Percentiles rank a stretch among this genome's conserved stretches.
These are phyloP conservation scores for Gortyna flavago DNA, from an alignment of 2,888 invertebrate species.

Conservation along the genomic window DNA sequence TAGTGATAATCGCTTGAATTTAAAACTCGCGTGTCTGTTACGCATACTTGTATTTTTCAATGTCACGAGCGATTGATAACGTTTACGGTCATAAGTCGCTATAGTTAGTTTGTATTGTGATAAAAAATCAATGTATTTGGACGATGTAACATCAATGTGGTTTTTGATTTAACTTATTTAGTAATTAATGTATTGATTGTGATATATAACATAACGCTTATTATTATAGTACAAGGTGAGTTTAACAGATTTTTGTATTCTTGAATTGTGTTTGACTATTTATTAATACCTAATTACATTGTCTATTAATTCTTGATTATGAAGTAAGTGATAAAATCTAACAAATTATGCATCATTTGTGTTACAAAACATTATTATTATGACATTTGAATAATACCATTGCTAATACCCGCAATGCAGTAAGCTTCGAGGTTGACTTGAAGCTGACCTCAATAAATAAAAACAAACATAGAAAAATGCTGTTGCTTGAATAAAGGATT, in stretches of 20 bases:
- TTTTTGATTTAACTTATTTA: slow-evolving; percentile 42
- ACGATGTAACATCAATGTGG: slow-evolving; percentile 44
- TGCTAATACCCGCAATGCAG: slow-evolving; percentile 1
- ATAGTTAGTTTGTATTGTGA: slow-evolving; percentile 29
- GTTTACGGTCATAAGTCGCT: slow-evolving; percentile 8
- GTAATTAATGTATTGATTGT: slow-evolving; percentile 39
- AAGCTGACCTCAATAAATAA: not conserved
- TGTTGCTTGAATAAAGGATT: not conserved
- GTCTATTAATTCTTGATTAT: not conserved
- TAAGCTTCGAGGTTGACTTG: not conserved
- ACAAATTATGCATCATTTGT: not conserved
- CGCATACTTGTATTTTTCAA: slow-evolving; percentile 52
- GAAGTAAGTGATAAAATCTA: not conserved
- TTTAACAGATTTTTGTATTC: not conserved
- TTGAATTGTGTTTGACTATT: not conserved
- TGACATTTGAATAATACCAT: no score
- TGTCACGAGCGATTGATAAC: slow-evolving; percentile 56
- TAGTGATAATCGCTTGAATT: slow-evolving; percentile 12
- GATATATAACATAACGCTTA: slow-evolving; percentile 48
- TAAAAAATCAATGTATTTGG: slow-evolving; percentile 17
- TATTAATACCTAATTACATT: not conserved
- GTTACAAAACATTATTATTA: not conserved
- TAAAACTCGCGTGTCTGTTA: slow-evolving; percentile 16
- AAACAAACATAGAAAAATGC: not conserved
- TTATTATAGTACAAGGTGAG: slow-evolving; percentile 46